Evolutionary conservation across 2,113 vertebrate genomes (phyloP).

Genomic region (Thomomys bottae): DNA sequence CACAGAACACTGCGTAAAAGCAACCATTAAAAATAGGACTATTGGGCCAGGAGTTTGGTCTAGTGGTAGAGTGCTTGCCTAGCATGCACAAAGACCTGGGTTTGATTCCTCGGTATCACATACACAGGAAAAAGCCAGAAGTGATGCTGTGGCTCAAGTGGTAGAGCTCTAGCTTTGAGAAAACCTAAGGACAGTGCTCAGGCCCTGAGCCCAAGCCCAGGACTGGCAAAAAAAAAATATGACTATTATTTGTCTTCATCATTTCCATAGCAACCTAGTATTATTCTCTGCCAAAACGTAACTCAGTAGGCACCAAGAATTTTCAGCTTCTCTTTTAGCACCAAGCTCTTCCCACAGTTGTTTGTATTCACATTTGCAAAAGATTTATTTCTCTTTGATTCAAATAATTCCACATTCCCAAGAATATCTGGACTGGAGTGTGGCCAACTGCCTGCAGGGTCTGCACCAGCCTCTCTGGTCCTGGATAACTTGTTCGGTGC

Average conservation of each 20-base stretch:
- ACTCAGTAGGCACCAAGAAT: conserved; percentile 60
- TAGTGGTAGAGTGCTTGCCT: too few relatives aligned
- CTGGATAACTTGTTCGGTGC: not conserved
- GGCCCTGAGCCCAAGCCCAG: too few relatives aligned
- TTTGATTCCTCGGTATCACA: too few relatives aligned
- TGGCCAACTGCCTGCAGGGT: conserved; percentile 59
- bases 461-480: conserved; percentile 12
- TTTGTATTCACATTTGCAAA: conserved; percentile 76
- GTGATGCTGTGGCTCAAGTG: too few relatives aligned
- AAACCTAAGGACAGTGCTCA: too few relatives aligned
- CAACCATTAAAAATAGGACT: conserved; percentile 52
- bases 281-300: conserved; percentile 61
- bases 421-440: conserved; percentile 70
- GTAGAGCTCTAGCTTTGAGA: too few relatives aligned
- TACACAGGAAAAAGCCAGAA: too few relatives aligned
- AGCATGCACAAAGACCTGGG: too few relatives aligned
- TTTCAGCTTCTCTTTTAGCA: conserved; percentile 64
- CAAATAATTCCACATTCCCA: conserved; percentile 64
- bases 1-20: not conserved
- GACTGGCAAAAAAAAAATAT: too few relatives aligned
- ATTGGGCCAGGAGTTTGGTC: too few relatives aligned
- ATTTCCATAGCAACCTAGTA: conserved; percentile 58
- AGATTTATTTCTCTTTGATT: conserved; percentile 70
- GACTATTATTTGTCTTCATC: conserved; percentile 49
- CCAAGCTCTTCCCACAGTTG: conserved; percentile 60